These are phyloP conservation scores for Abramis brama DNA, from an alignment of 2,113 vertebrate genomes.

Conservation along the genomic window DNA sequence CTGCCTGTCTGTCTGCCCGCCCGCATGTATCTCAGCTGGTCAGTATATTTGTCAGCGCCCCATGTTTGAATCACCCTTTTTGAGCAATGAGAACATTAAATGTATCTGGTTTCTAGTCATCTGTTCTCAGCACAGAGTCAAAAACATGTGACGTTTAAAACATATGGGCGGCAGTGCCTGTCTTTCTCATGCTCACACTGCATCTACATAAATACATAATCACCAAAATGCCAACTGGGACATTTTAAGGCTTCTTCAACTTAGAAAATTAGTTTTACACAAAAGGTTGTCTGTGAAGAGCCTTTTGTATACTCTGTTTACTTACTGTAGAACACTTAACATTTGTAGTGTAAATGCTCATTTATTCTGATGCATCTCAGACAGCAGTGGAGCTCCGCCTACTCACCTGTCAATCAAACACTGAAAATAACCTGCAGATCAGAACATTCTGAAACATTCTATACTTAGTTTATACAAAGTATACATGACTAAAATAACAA, in stretches of 20 bases:
- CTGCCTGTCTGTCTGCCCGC: background rate
- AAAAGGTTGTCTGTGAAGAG: background rate
- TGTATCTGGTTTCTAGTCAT: background rate
- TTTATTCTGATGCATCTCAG: conserved; percentile 7
- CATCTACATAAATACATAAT: background rate
- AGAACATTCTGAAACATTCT: no score
- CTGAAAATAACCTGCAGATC: background rate
- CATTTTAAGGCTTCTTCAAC: background rate
- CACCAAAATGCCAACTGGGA: background rate
- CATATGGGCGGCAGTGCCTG: background rate
- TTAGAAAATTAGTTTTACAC: background rate
- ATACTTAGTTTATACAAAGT: no score
- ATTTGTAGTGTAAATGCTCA: background rate
- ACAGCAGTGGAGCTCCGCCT: background rate
- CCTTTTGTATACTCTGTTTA: background rate
- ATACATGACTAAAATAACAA: no score
- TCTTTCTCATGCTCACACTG: background rate
- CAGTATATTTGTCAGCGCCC: background rate
- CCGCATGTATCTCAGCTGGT: conserved; percentile 24
- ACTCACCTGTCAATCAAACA: conserved; percentile 1
- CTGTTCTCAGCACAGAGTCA: background rate
- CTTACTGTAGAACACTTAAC: background rate
- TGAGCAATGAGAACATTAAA: background rate
- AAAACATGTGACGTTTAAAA: background rate
- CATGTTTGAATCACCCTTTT: background rate